These are phyloP conservation scores for Moxostoma hubbsi DNA, from an alignment of 2,797 vertebrate genomes.

Conservation along the genomic window DNA sequence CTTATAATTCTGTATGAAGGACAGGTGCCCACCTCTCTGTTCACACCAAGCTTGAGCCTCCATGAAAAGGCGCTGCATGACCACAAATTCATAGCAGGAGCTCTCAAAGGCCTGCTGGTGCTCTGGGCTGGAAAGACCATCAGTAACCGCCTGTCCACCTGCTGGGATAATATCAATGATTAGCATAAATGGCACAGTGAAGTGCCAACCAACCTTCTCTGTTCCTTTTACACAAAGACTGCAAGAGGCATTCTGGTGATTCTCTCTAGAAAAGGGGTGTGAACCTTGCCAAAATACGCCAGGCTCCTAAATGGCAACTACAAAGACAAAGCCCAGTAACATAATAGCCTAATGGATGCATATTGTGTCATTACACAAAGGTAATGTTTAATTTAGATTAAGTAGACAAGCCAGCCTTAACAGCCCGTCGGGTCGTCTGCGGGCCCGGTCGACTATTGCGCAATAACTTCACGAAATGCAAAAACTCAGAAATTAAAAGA, in stretches of 20 bases:
- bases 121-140: conserved; percentile 74
- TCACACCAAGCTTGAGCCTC: conserved; percentile 91
- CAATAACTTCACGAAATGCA: too few relatives aligned
- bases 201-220: conserved; percentile 69
- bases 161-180: conserved; percentile 58
- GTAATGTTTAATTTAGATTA: conserved; percentile 13
- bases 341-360: conserved; percentile 36
- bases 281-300: conserved; percentile 54
- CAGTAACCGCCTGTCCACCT: conserved; percentile 58
- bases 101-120: conserved; percentile 81
- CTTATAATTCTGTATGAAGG: conserved; percentile 85
- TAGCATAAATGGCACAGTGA: conserved; percentile 55
- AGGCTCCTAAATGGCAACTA: conserved; percentile 51
- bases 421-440: too few relatives aligned
- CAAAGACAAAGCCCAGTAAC: conserved; percentile 49
- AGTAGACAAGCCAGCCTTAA: not conserved
- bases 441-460: too few relatives aligned
- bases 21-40: conserved; percentile 87
- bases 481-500: too few relatives aligned
- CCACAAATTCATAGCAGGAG: conserved; percentile 90
- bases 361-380: conserved; percentile 22
- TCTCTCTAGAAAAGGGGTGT: conserved; percentile 69
- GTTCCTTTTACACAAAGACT: conserved; percentile 53
- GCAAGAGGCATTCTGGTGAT: conserved; percentile 39
- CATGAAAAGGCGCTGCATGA: conserved; percentile 74